Evolutionary conservation across 1,140 invertebrate species (phyloP).

Genomic region (Ostrea edulis): DNA sequence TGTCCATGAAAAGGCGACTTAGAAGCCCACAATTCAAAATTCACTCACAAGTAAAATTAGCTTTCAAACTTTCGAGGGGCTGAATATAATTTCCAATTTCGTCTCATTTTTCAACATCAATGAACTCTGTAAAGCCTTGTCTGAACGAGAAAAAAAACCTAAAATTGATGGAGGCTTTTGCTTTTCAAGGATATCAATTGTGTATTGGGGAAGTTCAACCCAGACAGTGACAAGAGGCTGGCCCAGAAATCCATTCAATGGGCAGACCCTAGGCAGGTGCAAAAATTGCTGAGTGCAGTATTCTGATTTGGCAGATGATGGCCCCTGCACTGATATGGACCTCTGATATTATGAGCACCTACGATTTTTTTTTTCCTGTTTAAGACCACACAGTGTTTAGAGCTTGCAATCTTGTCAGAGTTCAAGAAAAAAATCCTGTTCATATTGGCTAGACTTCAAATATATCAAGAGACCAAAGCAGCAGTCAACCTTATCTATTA

Average conservation of each 20-base stretch:
- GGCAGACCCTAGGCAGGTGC: conserved; percentile 22
- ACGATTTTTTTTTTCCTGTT: neutral
- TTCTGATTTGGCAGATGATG: conserved; percentile 31
- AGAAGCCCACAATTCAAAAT: conserved; percentile 25
- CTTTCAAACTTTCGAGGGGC: conserved; percentile 9
- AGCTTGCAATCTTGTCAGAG: conserved; percentile 27
- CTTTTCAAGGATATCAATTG: conserved; percentile 39
- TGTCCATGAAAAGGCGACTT: conserved; percentile 3
- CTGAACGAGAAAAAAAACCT: conserved; percentile 15
- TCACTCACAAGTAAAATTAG: conserved; percentile 28
- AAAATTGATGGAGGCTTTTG: conserved; percentile 32
- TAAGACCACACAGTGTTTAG: conserved; percentile 10
- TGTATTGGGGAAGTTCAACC: conserved; percentile 34
- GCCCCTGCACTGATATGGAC: neutral
- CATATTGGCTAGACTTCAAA: neutral
- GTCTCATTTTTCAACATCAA: conserved; percentile 35
- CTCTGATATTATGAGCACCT: conserved; percentile 13
- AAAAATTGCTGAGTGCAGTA: conserved; percentile 4
- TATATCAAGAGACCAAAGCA: neutral
- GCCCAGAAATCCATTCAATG: conserved; percentile 2
- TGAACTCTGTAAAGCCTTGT: conserved; percentile 23
- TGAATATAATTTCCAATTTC: conserved; percentile 35
- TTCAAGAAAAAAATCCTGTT: neutral
- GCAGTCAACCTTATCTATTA: neutral
- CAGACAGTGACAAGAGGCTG: conserved; percentile 32